Evolutionary conservation across 1,140 invertebrate species (phyloP), one percentile per base, ranked within the genome.

Genomic region (Drosophila ercepeae): DNA sequence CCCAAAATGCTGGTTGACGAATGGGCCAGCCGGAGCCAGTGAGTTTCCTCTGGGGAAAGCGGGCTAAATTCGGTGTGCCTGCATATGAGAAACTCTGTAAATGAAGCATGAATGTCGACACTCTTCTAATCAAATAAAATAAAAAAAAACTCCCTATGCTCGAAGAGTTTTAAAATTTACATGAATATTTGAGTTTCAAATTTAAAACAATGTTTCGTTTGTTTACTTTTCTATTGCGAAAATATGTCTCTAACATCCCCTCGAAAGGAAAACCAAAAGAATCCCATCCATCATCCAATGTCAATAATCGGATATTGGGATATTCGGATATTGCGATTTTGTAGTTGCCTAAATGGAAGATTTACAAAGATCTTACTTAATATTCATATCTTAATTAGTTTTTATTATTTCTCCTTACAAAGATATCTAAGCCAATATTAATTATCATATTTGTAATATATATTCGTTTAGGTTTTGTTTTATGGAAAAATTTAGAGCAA

Each of bases 1-100:
- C 57, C 69, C 55, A 53, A 65, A 75, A 79, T 79, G 73, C 81
- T 84, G 82, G 79, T 84, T 86, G 79, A 86, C 81, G 79, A 84
- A 84, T 84, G 81, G 64, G 39, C 36, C 36, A 13, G 19, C 21
- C 21, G 21, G 21, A 21, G 21, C 21, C 21, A 21, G 21, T 4
- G 52, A 27, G 45, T 52, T 49, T 64, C 49, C 82, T 58, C 57
- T 46, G 63, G 81, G 81, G 67, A 63, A 53, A 63, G 49, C 58
- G 54, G 68, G 11, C 32, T 46, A 63, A 73, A 67, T 65, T 42
- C 39, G 16, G 36, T 27, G 19, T 53, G 64, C 64, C 39, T 34
- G 60, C 48, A 21, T 42, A 7, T 39, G 27, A 53, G 61, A 55
- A 45, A 63, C 57, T 84, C 58, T 44, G 18, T 44, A 79, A 84